Conservation (phyloP, 2,113 vertebrate genomes). For the Phasianus colchicus region DNA sequence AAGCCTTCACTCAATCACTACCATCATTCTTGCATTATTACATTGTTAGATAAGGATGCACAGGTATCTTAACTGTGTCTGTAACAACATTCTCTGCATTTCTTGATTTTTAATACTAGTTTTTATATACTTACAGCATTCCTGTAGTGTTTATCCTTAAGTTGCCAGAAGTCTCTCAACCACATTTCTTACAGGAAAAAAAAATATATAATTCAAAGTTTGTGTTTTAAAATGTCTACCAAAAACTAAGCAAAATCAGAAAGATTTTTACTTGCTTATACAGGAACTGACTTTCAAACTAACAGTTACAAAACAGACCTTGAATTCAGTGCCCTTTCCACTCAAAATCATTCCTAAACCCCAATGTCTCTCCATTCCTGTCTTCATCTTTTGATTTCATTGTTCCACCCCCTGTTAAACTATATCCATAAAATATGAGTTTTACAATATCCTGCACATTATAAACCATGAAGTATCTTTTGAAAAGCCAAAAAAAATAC, state of each 20-base stretch:
- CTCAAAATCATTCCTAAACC: neutral
- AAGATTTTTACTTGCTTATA: neutral
- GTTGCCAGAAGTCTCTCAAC: neutral
- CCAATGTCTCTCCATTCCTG: neutral
- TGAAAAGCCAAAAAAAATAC: neutral
- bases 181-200: neutral
- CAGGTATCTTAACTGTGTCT: neutral
- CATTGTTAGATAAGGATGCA: neutral
- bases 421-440: neutral
- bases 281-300: neutral
- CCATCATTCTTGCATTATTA: neutral
- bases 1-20: neutral
- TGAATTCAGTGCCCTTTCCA: neutral
- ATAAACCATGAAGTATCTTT: constrained; percentile 36
- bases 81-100: neutral
- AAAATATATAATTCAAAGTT: neutral
- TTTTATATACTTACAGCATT: neutral
- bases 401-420: neutral
- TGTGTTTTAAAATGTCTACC: neutral
- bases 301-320: neutral
- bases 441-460: constrained; percentile 26
- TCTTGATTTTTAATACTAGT: neutral
- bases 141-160: neutral
- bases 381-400: constrained; percentile 1
- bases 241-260: neutral